Evolutionary conservation across 2,113 vertebrate genomes (phyloP).

Genomic region (Cavia aperea): DNA sequence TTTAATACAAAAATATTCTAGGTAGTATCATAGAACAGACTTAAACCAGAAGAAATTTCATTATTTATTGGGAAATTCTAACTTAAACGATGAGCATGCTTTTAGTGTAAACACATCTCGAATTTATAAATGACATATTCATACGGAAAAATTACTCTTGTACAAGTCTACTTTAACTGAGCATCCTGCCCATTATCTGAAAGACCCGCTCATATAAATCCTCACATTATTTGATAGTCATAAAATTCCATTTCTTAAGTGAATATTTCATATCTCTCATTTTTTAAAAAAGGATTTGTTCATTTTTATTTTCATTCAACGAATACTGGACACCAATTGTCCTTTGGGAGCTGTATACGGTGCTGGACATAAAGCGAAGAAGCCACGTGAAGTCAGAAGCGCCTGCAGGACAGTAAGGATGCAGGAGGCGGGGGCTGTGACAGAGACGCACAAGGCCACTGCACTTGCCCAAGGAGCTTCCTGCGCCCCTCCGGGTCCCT

Average conservation of each 20-base stretch:
- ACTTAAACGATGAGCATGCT: background rate
- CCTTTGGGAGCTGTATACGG: background rate
- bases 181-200: background rate
- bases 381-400: background rate
- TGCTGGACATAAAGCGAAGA: background rate
- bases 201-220: background rate
- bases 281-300: background rate
- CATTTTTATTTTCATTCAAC: background rate
- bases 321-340: background rate
- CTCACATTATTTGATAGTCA: background rate
- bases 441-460: accelerated
- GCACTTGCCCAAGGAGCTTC: accelerated
- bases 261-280: background rate
- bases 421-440: accelerated
- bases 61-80: background rate
- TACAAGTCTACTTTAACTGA: background rate
- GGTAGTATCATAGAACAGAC: background rate
- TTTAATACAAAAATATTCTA: background rate
- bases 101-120: background rate
- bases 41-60: background rate
- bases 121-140: background rate
- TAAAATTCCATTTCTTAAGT: background rate
- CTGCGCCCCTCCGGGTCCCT: too few species aligned
- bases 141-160: background rate
- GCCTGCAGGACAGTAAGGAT: background rate